Evolutionary conservation across 2,888 invertebrate species (phyloP).

Genomic region (Ophioninae sp.): DNA sequence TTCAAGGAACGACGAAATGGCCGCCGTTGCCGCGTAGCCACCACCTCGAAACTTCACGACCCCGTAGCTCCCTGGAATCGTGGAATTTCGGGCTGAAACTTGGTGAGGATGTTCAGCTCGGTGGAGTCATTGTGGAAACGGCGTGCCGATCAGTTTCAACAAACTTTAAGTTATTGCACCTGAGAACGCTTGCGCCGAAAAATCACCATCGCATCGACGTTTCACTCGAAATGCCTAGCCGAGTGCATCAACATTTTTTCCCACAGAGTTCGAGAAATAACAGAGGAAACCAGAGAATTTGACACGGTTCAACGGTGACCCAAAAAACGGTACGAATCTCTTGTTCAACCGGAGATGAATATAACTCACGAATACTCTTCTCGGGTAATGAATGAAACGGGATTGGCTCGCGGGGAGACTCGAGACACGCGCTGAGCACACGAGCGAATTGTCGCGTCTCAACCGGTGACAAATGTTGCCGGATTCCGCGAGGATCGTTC

Average conservation of each 20-base stretch:
- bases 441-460: slow-evolving; percentile 65
- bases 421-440: slow-evolving; percentile 60
- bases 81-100: slow-evolving; percentile 60
- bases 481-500: slow-evolving; percentile 60
- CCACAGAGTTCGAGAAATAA: neutral
- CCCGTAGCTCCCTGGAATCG: neutral
- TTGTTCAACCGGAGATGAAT: slow-evolving; percentile 10
- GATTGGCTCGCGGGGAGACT: slow-evolving; percentile 54
- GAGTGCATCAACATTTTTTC: no score
- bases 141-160: slow-evolving; percentile 3
- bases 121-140: slow-evolving; percentile 40
- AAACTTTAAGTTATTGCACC: neutral
- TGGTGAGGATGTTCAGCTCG: slow-evolving; percentile 30
- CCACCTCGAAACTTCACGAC: slow-evolving; percentile 54
- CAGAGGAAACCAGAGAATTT: neutral
- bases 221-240: no score
- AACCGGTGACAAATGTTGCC: slow-evolving; percentile 64
- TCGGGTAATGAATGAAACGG: slow-evolving; percentile 57
- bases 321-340: slow-evolving; percentile 21
- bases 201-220: neutral
- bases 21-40: slow-evolving; percentile 47
- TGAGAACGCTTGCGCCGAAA: neutral
- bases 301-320: neutral
- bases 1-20: slow-evolving; percentile 59
- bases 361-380: slow-evolving; percentile 53